phyloP scores from a whole-genome alignment of 2,797 vertebrate species.

The Hydrolagus colliei region DNA sequence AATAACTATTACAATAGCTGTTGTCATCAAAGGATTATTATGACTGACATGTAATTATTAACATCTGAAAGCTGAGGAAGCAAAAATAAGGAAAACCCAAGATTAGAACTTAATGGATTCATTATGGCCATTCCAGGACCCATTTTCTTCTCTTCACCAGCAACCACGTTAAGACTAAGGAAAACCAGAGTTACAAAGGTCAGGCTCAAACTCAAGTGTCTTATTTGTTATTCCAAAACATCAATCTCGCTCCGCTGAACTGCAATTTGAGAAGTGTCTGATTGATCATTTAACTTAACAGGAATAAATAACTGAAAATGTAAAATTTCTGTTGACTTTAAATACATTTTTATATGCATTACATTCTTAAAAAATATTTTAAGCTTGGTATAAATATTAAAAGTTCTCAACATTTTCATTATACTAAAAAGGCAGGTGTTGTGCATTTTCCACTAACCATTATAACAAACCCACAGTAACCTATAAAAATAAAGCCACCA shows the following conservation, averaged over 20 bases:
- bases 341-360: not conserved
- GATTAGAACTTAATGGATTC: not conserved
- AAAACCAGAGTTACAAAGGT: not conserved
- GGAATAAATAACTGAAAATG: too few species aligned
- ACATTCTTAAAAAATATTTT: conserved; percentile 19
- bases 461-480: not conserved
- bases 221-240: not conserved
- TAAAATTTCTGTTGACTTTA: too few species aligned
- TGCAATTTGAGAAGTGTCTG: not conserved
- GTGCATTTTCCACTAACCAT: too few species aligned
- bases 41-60: not conserved
- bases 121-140: not conserved
- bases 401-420: conserved; percentile 1
- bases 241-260: too few species aligned
- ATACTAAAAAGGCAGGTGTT: not conserved
- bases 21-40: not conserved
- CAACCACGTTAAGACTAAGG: not conserved
- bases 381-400: conserved; percentile 7
- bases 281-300: not conserved
- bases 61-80: not conserved
- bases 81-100: too few species aligned
- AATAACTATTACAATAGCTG: not conserved
- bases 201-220: not conserved
- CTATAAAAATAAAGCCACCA: not conserved
- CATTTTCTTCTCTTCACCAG: not conserved